Evolutionary conservation across 2,888 invertebrate genomes (phyloP), one percentile per base, ranked within the genome.

Genomic region (Pandemis cinnamomeana): DNA sequence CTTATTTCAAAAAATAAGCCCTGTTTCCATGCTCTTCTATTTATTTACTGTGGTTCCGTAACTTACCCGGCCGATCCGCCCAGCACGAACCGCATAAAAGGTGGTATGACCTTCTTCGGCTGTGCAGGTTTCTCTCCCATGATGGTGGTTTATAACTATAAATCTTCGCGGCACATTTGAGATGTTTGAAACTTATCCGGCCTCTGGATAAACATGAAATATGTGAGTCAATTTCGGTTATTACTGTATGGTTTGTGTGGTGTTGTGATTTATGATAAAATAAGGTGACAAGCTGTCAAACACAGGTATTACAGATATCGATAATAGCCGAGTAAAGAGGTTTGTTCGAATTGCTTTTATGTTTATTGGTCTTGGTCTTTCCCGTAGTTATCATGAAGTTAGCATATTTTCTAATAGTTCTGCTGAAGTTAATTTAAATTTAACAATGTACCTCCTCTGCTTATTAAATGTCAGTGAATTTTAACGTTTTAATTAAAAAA

Each of bases 51-150:
- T 20, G 20, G 20, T 20, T 20, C 15, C 0, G 10, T 7, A 0
- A 58, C 58, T 58, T 44, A 63, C 63, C 63, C 63, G 46, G 46
- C 46, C 0, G 41, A 41, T 7, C 63, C 63, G 0, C 63, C 63
- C 15, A 63, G 20, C 11, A 63, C 11, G 11, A 63, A 63, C 6
- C 63, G 20, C 63, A 63, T 46, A 20, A 10, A 10, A 5, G 63
- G 63, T 11, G 63, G 63, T 20, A 63, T 63, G 0, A 4, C 0
- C 4, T 15, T 46, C 0, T 1, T 46, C 0, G 2, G 5, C 6
- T 15, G 11, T 8, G 44, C 10, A 7, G 27, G 0, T 10, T 11
- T 46, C 2, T 11, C 63, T 15, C 44, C 63, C 63, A 63, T 63
- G 46, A 11, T 46, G 63, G 42, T 8, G 42, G 20, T 11, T 41